phyloP scores from a whole-genome alignment of 2,797 vertebrate genomes.

The Anabas testudineus region DNA sequence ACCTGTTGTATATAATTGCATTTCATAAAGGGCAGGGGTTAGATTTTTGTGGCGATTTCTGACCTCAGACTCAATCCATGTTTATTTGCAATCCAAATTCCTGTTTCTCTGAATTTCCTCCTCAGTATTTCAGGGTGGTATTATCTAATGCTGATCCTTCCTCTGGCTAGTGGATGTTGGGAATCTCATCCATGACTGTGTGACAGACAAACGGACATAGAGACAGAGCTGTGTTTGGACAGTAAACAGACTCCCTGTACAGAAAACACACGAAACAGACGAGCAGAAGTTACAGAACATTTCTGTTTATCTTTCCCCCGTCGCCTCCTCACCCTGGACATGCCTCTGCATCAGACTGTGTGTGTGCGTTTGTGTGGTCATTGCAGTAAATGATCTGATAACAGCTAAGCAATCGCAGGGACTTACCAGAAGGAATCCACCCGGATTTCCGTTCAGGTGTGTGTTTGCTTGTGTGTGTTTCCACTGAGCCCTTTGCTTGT shows the following conservation, averaged over 20 bases:
- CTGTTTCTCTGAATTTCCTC: conserved; percentile 13
- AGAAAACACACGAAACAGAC: conserved; percentile 61
- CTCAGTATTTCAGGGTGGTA: conserved; percentile 5
- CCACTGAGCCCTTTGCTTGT: not conserved
- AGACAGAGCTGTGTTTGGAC: conserved; percentile 61
- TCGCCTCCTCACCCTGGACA: conserved; percentile 36
- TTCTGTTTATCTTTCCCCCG: conserved; percentile 59
- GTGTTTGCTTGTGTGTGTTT: conserved; percentile 5
- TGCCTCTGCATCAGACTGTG: conserved; percentile 30
- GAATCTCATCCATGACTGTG: conserved; percentile 13
- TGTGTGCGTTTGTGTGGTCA: conserved; percentile 4
- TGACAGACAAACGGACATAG: conserved; percentile 27
- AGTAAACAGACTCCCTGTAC: conserved; percentile 60
- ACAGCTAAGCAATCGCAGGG: conserved; percentile 5
- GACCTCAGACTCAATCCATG: not conserved
- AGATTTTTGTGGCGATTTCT: not conserved
- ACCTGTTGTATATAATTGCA: not conserved
- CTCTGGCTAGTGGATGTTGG: conserved; percentile 19
- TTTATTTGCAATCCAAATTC: conserved; percentile 24
- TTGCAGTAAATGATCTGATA: conserved; percentile 26
- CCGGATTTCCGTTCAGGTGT: conserved; percentile 17
- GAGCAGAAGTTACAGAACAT: conserved; percentile 58
- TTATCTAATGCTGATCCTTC: conserved; percentile 20
- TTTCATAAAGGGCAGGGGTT: not conserved
- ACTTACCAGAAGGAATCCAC: conserved; percentile 14